phyloP scores from a whole-genome alignment of 2,113 vertebrate genomes.

The Antechinus flavipes region DNA sequence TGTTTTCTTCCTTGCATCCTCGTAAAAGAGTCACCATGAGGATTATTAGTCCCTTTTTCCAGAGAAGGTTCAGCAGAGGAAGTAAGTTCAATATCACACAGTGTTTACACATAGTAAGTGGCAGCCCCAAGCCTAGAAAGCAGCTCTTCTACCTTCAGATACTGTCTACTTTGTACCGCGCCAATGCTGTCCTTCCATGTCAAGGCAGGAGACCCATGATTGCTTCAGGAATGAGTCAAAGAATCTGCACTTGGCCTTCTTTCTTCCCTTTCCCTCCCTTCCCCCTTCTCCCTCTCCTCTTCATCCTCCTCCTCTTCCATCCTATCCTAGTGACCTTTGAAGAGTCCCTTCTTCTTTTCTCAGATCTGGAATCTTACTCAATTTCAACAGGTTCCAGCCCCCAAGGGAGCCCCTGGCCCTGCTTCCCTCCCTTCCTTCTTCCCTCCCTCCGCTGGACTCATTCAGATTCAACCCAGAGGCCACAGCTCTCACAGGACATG shows the following conservation, averaged over 20 bases:
- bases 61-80: not conserved
- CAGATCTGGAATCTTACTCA: not conserved
- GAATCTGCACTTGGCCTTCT: not conserved
- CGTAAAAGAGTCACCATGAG: not conserved
- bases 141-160: not conserved
- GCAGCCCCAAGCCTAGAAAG: not conserved
- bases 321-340: not conserved
- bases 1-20: not conserved
- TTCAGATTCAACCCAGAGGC: not conserved
- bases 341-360: not conserved
- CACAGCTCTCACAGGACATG: slow-evolving; percentile 30
- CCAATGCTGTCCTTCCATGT: not conserved
- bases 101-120: not conserved
- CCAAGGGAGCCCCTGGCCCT: not conserved
- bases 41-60: not conserved
- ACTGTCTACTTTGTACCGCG: not conserved
- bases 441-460: not conserved
- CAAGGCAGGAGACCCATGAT: not conserved
- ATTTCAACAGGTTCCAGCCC: not conserved
- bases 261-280: not conserved
- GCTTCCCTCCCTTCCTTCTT: not conserved
- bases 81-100: not conserved
- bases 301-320: not conserved
- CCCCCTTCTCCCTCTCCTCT: not conserved
- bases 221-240: not conserved